Conservation (phyloP, 2,113 vertebrate genomes). For the Percopsis transmontana region DNA sequence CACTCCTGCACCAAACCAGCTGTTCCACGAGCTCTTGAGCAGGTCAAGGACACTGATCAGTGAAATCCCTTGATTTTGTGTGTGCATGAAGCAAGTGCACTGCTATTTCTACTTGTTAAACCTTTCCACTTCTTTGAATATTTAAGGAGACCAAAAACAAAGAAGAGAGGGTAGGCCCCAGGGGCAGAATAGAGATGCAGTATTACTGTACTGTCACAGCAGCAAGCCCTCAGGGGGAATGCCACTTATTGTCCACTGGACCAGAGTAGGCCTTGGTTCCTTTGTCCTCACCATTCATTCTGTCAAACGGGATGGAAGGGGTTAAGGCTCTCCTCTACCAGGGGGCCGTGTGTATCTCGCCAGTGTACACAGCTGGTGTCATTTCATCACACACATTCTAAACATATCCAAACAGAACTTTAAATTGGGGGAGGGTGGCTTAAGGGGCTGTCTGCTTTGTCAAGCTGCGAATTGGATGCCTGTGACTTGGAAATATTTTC, state of each 20-base stretch:
- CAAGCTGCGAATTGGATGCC: conserved; percentile 64
- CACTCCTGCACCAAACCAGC: no score
- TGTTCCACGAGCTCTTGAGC: no score
- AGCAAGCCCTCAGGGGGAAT: conserved; percentile 28
- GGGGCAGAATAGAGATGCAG: conserved; percentile 26
- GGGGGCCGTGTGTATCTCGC: conserved; percentile 64
- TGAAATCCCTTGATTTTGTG: no score
- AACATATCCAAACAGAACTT: conserved; percentile 79
- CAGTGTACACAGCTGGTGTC: conserved; percentile 81
- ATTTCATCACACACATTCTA: conserved; percentile 80
- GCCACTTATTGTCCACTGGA: conserved; percentile 30
- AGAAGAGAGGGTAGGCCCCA: conserved; percentile 35
- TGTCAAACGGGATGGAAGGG: conserved; percentile 53
- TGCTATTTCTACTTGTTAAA: no score
- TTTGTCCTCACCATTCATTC: conserved; percentile 39
- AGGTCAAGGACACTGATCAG: no score
- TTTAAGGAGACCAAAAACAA: conserved; percentile 42
- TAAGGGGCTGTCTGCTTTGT: conserved; percentile 59
- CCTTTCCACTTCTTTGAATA: conserved; percentile 27
- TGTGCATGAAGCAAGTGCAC: no score
- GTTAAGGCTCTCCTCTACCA: conserved; percentile 69
- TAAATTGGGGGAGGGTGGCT: conserved; percentile 48
- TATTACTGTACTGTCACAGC: conserved; percentile 48
- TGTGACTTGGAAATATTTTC: conserved; percentile 60
- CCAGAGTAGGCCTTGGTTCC: conserved; percentile 21